phyloP scores from a whole-genome alignment of 2,888 invertebrate genomes.

The Phrixothrix hirtus region DNA sequence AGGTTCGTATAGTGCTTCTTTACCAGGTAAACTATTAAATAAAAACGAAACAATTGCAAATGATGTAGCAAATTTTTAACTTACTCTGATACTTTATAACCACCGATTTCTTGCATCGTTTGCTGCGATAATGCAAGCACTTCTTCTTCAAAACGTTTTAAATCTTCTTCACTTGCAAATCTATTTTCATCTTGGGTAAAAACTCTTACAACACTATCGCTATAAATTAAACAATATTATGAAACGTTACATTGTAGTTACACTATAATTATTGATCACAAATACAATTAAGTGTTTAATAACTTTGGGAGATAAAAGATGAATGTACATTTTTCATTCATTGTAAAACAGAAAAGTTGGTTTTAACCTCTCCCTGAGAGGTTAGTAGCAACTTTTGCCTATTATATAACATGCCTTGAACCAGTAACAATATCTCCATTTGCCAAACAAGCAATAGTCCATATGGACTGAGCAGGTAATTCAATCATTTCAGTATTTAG shows the following conservation, averaged over 20 bases:
- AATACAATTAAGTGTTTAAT: no score
- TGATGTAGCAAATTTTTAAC: no score
- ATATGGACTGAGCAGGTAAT: constrained; percentile 86
- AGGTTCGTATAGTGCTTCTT: constrained; percentile 73
- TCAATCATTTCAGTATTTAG: constrained; percentile 68
- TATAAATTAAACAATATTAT: constrained; percentile 52
- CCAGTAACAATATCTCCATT: constrained; percentile 93
- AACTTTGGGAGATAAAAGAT: no score
- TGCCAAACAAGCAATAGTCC: constrained; percentile 78
- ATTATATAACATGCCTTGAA: no score
- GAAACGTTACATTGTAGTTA: not conserved
- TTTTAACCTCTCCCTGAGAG: no score
- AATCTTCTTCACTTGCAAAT: constrained; percentile 66
- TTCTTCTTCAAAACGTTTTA: constrained; percentile 72
- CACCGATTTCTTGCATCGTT: constrained; percentile 76
- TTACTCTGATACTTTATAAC: constrained; percentile 82
- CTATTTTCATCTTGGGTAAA: constrained; percentile 75
- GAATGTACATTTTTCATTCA: no score
- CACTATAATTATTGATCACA: not conserved
- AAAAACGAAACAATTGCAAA: no score
- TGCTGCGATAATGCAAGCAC: constrained; percentile 67
- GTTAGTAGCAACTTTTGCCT: no score
- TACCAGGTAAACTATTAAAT: constrained; percentile 74
- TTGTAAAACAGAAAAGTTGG: no score
- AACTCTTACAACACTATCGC: constrained; percentile 86